Evolutionary conservation across 2,113 vertebrate species (phyloP).

Genomic region (Peromyscus leucopus): DNA sequence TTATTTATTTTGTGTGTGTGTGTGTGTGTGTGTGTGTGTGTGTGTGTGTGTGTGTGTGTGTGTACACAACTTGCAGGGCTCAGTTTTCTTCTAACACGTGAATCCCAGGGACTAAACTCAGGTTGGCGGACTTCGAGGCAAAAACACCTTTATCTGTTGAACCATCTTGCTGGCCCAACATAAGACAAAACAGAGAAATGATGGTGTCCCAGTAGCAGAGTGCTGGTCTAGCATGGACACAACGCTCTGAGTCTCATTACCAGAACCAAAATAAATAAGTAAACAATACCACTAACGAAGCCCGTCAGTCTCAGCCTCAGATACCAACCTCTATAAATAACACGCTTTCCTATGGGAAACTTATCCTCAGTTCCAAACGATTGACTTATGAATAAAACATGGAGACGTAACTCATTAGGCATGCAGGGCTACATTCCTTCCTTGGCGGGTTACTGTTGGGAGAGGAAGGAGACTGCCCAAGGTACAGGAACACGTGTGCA

Average conservation of each 20-base stretch:
- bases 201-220: neutral
- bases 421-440: neutral
- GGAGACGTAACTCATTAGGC: neutral
- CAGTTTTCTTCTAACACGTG: neutral
- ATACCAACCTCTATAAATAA: conserved; percentile 9
- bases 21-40: neutral
- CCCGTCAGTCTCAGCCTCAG: neutral
- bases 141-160: neutral
- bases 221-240: neutral
- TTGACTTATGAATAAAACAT: conserved; percentile 44
- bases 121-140: neutral
- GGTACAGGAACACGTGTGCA: neutral
- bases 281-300: neutral
- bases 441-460: neutral
- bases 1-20: too few relatives aligned
- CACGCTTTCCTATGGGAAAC: neutral
- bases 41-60: neutral
- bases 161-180: neutral
- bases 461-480: neutral
- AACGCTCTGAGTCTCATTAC: neutral
- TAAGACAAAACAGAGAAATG: neutral
- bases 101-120: neutral
- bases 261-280: neutral
- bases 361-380: conserved; percentile 30
- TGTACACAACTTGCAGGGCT: neutral